Base-by-base conservation (phyloP, 2,797 vertebrate species). In the Pipistrellus pygmaeus region DNA sequence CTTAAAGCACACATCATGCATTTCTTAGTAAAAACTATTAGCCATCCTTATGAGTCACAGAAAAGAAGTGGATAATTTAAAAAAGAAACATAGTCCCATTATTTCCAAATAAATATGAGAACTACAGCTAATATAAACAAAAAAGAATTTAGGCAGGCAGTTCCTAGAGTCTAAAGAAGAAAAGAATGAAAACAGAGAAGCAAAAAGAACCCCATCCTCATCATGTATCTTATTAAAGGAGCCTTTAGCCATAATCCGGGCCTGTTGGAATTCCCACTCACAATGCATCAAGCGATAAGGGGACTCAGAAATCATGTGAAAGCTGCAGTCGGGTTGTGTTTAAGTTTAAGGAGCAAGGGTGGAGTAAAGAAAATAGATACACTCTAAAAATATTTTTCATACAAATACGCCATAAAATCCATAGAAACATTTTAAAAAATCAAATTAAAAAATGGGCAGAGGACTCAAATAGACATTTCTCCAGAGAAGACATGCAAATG, bases 1-100 rank as follows among this genome's bases (percentile, higher is more conserved):
- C 17, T 53, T 8, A 76, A 73, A 62, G 78, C 30, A 78, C 21
- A 20, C 55, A 75, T 7, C 13, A 86, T n/a, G 1, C 64, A 75
- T 23, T 83, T 87, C n/a, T 94, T 12, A 66, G 27, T 53, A 92
- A 86, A 93, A 85, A 35, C 6, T 27, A 93, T n/a, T 44, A 68
- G n/a, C 12, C 21, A 73, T 92, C 8, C 8, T 76, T 62, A 90
- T 7, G 1, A 62, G 27, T 62, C 60, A 62, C 27, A 30, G 25
- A 62, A 27, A 60, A 27, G 25, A 62, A 88, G 75, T 72, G 14
- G 48, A 11, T 64, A 53, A 87, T 57, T 86, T 27, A 85, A 75
- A 68, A 88, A 78, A 76, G 38, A 21, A 93, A 75, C 14, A 3
- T 21, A 82, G 55, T 48, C 2, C 15, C 15, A 82, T 85, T 86